These are phyloP conservation scores for Hexactinellida sp. DNA, from an alignment of 37 sponge, comb jelly and placozoan genomes.

Conservation along the genomic window DNA sequence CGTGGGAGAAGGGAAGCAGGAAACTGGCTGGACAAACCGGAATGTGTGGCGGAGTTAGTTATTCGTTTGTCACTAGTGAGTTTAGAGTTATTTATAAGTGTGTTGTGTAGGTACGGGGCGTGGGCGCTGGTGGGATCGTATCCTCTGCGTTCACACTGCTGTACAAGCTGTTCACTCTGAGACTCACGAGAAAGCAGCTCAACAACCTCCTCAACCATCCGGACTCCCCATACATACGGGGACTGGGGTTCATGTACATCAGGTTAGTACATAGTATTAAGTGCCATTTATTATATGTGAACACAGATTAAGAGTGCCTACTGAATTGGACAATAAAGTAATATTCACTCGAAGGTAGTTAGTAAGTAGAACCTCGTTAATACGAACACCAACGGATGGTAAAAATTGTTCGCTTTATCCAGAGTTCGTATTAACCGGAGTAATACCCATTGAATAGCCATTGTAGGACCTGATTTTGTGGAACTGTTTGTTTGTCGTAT, in stretches of 20 bases:
- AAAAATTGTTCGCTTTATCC: too few relatives aligned
- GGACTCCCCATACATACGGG: slow-evolving; percentile 87
- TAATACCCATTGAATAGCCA: too few relatives aligned
- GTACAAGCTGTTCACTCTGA: slow-evolving; percentile 92
- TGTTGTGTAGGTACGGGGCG: slow-evolving; percentile 78
- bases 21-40: slow-evolving; percentile 94
- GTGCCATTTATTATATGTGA: not conserved
- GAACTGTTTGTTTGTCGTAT: too few relatives aligned
- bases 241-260: slow-evolving; percentile 88
- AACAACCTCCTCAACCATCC: slow-evolving; percentile 77
- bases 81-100: not conserved
- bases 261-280: slow-evolving; percentile 38
- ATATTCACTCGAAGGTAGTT: too few relatives aligned
- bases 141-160: slow-evolving; percentile 89
- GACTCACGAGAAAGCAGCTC: slow-evolving; percentile 87
- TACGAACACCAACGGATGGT: too few relatives aligned
- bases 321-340: too few relatives aligned
- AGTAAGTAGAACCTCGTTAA: too few relatives aligned
- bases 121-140: slow-evolving; percentile 94
- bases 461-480: too few relatives aligned
- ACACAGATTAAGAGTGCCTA: too few relatives aligned
- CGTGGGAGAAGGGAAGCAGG: slow-evolving; percentile 96
- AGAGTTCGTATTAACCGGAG: too few relatives aligned
- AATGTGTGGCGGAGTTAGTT: slow-evolving; percentile 96
- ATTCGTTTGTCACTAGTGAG: not conserved